A percentile compares a stretch with the other conserved stretches of the same genome.
phyloP scores from a whole-genome alignment of 2,797 vertebrate genomes.

The Oreortyx pictus region DNA sequence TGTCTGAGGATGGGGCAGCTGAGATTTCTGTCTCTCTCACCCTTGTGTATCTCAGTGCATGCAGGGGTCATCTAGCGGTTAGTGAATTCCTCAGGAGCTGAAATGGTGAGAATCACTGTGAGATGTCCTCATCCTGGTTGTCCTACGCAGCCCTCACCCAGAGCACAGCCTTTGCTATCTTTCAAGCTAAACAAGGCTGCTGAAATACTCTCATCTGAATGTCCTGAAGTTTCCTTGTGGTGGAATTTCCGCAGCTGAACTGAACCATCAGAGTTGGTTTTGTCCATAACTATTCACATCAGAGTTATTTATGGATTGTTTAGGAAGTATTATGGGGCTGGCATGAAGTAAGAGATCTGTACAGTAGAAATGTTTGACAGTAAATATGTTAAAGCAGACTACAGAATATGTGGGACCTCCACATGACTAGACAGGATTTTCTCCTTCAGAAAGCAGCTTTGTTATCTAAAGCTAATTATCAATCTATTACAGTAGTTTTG shows the following conservation, averaged over 20 bases:
- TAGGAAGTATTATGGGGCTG: not conserved
- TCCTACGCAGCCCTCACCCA: not conserved
- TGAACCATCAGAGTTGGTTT: accelerated
- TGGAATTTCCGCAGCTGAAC: not conserved
- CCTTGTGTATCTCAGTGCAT: not conserved
- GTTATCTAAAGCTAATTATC: not conserved
- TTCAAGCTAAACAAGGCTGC: accelerated
- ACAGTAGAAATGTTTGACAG: not conserved
- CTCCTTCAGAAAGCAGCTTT: not conserved
- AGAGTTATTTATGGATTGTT: not conserved
- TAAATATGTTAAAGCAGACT: not conserved
- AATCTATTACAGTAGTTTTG: not conserved
- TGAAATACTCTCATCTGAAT: not conserved
- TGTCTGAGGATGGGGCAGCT: not conserved
- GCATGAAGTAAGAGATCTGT: not conserved
- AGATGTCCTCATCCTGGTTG: not conserved
- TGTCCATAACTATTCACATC: accelerated
- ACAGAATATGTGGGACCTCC: not conserved
- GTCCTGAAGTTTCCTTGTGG: not conserved
- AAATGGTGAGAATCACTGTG: not conserved
- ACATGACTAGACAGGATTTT: not conserved
- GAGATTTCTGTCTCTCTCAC: not conserved
- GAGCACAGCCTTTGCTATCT: not conserved
- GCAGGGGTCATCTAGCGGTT: not conserved
- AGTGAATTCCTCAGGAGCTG: not conserved